Percentiles rank a stretch among this genome's conserved stretches.
Evolutionary conservation across 2,888 invertebrate species (phyloP).

Genomic region (Linnaemya vulpina): DNA sequence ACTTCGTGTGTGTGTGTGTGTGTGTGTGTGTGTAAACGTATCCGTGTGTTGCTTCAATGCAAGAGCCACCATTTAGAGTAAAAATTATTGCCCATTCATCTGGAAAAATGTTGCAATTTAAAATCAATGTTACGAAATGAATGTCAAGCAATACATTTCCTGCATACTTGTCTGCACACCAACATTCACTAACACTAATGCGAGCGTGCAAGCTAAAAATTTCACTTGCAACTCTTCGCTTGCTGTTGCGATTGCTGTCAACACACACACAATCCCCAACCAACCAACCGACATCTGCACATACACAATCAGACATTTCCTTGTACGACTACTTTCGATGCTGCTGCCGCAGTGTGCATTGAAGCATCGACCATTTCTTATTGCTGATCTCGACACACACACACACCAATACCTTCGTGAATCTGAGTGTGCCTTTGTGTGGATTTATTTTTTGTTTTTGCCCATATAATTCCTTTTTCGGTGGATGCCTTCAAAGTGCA

Average conservation of each 20-base stretch:
- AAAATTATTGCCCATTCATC: constrained; percentile 71
- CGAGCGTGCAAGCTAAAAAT: constrained; percentile 1
- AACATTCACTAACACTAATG: constrained; percentile 23
- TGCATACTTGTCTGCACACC: constrained; percentile 52
- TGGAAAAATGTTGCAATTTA: constrained; percentile 73
- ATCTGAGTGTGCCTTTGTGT: not conserved
- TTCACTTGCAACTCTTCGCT: constrained; percentile 12
- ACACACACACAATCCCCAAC: constrained; percentile 14
- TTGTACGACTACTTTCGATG: not conserved
- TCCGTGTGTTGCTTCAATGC: constrained; percentile 27
- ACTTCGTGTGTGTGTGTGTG: not conserved
- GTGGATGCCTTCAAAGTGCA: constrained; percentile 57
- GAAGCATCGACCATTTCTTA: constrained; percentile 58
- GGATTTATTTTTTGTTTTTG: not conserved
- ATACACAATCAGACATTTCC: constrained; percentile 31
- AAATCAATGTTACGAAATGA: constrained; percentile 74
- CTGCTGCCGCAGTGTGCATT: constrained; percentile 29
- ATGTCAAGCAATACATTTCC: constrained; percentile 73
- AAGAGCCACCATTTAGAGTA: constrained; percentile 64
- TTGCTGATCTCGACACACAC: not conserved
- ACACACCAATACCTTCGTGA: not conserved
- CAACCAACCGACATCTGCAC: constrained; percentile 11
- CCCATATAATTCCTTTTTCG: constrained; percentile 25
- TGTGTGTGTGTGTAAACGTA: not conserved
- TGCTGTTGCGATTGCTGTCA: constrained; percentile 50